Base-by-base conservation (phyloP, 2,797 vertebrate species). In the Loriculus beryllinus region DNA sequence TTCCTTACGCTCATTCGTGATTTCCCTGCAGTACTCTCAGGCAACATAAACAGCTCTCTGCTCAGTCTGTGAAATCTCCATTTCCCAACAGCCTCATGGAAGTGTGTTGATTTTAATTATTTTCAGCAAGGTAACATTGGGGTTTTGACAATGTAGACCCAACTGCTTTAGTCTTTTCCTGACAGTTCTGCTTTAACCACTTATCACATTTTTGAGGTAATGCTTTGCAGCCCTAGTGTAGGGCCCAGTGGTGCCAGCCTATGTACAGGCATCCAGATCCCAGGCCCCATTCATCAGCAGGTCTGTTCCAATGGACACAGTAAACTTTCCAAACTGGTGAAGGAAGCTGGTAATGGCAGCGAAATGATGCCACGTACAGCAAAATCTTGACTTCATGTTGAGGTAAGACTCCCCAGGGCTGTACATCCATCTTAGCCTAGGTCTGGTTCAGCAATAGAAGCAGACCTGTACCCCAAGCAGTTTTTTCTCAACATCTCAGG, bases 151-250 rank as follows among this genome's bases (percentile, higher is more conserved):
- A 22, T 6, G 15, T 23, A 70, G 48, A 76, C 25, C 13, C 14
- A 59, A 29, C 9, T 63, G 29, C 35, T 12, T 54, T 52, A 43
- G 31, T 56, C 29, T 82, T 86, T 65, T 84, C 35, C 59, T 62
- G 39, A 35, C 19, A 74, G 14, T 40, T 75, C 74, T 75, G 74
- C 33, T 78, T 82, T 33, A 62, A 33, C 17, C 9, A 9, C 25
- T 86, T 60, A 9, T 0, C 2, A 3, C 12, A 7, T 84, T 91
- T 76, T 74, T 69, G 42, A 51, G 63, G 78, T 39, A 62, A 40
- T 0, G 0, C 13, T n/a, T 57, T 75, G 35, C 12, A 60, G 67
- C 7, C 6, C 49, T 29, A 25, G 17, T 64, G 22, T 43, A 87
- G 43, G 42, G 20, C 33, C 14, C 37, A 7, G 1, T 9, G 17